A percentile compares a stretch with the other conserved stretches of the same genome.
Evolutionary conservation across 2,888 invertebrate species (phyloP).

Genomic region (Autographa gamma): DNA sequence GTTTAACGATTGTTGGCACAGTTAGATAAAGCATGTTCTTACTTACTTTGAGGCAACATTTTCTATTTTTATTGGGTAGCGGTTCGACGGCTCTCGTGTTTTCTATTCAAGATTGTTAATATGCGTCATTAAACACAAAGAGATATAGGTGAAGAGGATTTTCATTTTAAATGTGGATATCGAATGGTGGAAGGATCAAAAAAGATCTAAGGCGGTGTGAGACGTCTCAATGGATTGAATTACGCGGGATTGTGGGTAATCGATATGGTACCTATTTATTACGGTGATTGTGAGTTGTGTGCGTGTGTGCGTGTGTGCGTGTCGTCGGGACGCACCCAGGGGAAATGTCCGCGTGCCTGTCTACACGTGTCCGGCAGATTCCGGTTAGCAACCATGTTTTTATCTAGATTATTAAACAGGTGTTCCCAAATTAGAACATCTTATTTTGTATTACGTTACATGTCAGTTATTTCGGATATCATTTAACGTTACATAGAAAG

Average conservation of each 20-base stretch:
- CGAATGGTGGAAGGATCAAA: constrained; percentile 37
- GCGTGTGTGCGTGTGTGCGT: constrained; percentile 29
- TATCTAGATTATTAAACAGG: constrained; percentile 9
- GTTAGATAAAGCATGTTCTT: constrained; percentile 40
- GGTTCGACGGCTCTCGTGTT: constrained; percentile 22
- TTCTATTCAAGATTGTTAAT: constrained; percentile 39
- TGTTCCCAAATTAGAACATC: background rate
- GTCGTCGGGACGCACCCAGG: constrained; percentile 25
- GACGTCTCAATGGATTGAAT: constrained; percentile 54
- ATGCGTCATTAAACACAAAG: constrained; percentile 50
- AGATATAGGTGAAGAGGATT: constrained; percentile 38
- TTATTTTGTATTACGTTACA: background rate
- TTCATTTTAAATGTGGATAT: constrained; percentile 52
- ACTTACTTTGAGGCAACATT: constrained; percentile 18
- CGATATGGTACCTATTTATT: constrained; percentile 57
- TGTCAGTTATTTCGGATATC: background rate
- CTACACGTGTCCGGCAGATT: constrained; percentile 36
- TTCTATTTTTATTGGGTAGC: constrained; percentile 16
- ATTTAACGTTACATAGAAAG: no score
- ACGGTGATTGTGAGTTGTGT: constrained; percentile 34
- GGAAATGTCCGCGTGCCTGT: constrained; percentile 40
- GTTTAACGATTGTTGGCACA: constrained; percentile 60
- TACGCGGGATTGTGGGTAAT: constrained; percentile 51
- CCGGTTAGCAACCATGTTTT: background rate
- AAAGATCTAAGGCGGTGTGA: constrained; percentile 32